Evolutionary conservation across 2,888 invertebrate species (phyloP).

Genomic region (Serripes groenlandicus): DNA sequence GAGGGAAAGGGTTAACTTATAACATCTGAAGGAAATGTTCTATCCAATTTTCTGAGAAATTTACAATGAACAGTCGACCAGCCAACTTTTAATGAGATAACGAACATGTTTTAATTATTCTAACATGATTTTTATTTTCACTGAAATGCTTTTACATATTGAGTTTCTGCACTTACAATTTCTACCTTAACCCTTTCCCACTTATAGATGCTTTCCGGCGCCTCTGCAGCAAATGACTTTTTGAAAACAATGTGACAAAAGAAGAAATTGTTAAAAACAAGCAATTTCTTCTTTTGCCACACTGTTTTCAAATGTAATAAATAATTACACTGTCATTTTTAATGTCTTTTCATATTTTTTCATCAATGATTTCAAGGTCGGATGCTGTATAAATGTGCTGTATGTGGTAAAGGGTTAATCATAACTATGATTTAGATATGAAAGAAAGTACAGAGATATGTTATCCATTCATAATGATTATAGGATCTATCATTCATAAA

Average conservation of each 20-base stretch:
- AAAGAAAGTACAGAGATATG: no score
- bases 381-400: no score
- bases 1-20: neutral
- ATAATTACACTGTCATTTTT: neutral
- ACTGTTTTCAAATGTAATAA: neutral
- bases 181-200: neutral
- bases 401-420: no score
- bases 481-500: no score
- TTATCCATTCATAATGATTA: no score
- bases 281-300: neutral
- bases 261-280: neutral
- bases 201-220: neutral
- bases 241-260: neutral
- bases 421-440: no score
- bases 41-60: neutral
- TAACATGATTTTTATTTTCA: no score
- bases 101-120: no score
- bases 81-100: conserved; percentile 1
- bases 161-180: neutral
- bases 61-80: neutral
- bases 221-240: neutral
- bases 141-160: no score
- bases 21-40: no score
- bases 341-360: no score
- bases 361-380: no score